These are phyloP conservation scores for Strigamia maritima DNA, from an alignment of 2,888 invertebrate genomes.

Conservation along the genomic window DNA sequence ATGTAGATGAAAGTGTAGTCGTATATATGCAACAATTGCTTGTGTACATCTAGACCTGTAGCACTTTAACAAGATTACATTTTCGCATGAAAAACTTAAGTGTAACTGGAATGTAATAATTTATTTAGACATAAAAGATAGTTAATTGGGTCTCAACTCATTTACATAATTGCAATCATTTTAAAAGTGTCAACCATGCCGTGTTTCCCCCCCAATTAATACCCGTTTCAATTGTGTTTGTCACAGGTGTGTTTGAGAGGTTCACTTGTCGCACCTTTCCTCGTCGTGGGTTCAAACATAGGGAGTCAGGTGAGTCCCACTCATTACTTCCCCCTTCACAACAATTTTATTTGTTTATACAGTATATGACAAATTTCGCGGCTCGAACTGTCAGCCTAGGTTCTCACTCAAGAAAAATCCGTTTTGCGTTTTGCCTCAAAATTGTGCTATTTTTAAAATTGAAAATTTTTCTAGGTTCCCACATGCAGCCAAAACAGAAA, in stretches of 20 bases:
- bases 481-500: too few relatives aligned
- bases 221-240: not conserved
- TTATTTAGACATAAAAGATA: not conserved
- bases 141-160: not conserved
- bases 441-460: too few relatives aligned
- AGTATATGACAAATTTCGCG: too few relatives aligned
- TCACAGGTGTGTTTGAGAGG: not conserved
- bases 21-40: too few relatives aligned
- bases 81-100: not conserved
- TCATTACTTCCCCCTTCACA: not conserved
- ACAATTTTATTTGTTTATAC: too few relatives aligned
- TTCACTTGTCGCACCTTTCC: not conserved
- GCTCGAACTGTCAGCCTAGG: too few relatives aligned
- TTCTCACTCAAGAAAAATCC: too few relatives aligned
- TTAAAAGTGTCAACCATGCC: not conserved
- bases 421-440: too few relatives aligned
- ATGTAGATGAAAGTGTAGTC: too few relatives aligned
- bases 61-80: not conserved
- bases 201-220: not conserved
- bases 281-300: constrained; percentile 16
- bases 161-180: too few relatives aligned
- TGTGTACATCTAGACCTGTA: too few relatives aligned
- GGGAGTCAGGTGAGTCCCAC: constrained; percentile 1
- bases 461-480: too few relatives aligned
- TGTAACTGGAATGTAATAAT: not conserved